Conservation (phyloP, 2,797 vertebrate genomes). For the Prionace glauca region DNA sequence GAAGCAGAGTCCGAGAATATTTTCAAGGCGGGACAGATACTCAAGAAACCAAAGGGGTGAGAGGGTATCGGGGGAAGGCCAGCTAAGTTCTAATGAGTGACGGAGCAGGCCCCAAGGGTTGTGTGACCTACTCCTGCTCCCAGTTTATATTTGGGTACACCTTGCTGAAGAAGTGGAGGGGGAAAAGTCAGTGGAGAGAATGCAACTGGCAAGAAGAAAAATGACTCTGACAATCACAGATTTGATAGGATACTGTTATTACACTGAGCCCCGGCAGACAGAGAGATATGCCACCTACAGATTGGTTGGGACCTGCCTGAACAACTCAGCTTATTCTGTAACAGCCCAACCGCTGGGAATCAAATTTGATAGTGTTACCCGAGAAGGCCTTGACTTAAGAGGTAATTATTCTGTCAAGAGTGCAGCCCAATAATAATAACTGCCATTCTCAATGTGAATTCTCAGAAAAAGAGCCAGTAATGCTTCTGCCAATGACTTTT, state of each 20-base stretch:
- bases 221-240: slow-evolving; percentile 7
- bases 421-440: slow-evolving; percentile 23
- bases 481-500: not conserved
- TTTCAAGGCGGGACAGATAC: no score
- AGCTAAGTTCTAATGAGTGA: no score
- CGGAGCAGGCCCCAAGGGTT: no score
- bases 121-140: no score
- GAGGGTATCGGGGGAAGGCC: no score
- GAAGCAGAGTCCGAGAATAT: no score
- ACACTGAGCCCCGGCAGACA: not conserved
- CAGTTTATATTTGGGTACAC: no score
- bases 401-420: slow-evolving; percentile 29
- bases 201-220: not conserved
- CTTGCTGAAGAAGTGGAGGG: not conserved
- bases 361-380: slow-evolving; percentile 14
- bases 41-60: no score
- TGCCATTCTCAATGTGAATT: slow-evolving; percentile 22
- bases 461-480: not conserved
- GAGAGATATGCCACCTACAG: not conserved
- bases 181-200: not conserved
- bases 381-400: slow-evolving; percentile 23
- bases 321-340: slow-evolving; percentile 28
- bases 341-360: not conserved
- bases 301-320: slow-evolving; percentile 11
- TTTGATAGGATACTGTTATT: slow-evolving; percentile 11